Percentiles rank a stretch among this genome's conserved stretches.
These are phyloP conservation scores for Microtus montanus DNA, from an alignment of 2,113 vertebrate species.

Conservation along the genomic window DNA sequence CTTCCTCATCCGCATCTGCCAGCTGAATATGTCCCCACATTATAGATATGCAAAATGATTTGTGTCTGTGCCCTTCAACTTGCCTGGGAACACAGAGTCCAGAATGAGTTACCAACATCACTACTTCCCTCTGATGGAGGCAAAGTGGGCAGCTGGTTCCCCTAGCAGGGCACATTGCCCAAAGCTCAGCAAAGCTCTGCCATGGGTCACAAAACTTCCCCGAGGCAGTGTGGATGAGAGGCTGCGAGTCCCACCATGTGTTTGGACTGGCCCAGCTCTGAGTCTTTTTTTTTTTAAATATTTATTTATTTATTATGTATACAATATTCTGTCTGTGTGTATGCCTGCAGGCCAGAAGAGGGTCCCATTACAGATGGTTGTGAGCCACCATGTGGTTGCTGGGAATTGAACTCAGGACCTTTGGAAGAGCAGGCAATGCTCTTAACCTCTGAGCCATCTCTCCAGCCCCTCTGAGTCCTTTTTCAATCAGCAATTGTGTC, in stretches of 20 bases:
- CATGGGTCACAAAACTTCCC: not conserved
- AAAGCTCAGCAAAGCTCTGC: not conserved
- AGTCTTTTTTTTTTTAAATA: not conserved
- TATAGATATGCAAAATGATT: not conserved
- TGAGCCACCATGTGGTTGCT: too few relatives aligned
- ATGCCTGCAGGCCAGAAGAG: too few relatives aligned
- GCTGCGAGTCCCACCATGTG: accelerated
- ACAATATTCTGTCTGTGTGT: too few relatives aligned
- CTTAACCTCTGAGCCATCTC: too few relatives aligned
- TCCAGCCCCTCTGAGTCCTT: not conserved
- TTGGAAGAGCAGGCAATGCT: too few relatives aligned
- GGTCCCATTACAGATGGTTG: too few relatives aligned
- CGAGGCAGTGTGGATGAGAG: not conserved
- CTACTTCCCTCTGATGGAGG: not conserved
- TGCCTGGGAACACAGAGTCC: not conserved
- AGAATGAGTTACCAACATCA: not conserved
- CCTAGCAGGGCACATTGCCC: not conserved
- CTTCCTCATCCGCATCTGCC: not conserved
- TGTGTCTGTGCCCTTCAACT: not conserved
- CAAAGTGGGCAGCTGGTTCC: not conserved
- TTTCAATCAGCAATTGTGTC: not conserved
- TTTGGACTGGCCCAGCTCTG: accelerated
- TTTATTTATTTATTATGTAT: too few relatives aligned
- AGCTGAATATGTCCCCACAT: not conserved
- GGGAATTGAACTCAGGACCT: too few relatives aligned